These are phyloP conservation scores for Hemithea aestivaria DNA, from an alignment of 2,888 invertebrate species.

Conservation along the genomic window DNA sequence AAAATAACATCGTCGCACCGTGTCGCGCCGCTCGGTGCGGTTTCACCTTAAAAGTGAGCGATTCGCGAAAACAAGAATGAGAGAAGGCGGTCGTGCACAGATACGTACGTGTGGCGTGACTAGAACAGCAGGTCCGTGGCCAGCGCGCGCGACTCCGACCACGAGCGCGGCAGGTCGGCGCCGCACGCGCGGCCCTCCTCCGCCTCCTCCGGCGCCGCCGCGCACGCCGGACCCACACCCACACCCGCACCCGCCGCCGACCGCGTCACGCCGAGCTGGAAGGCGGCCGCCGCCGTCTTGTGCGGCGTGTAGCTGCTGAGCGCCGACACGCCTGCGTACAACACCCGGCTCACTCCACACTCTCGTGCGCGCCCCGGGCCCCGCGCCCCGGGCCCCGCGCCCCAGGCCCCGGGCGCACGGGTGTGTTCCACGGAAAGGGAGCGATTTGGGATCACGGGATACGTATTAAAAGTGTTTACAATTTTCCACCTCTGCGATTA, in stretches of 20 bases:
- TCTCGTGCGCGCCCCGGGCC: no score
- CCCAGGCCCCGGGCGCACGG: no score
- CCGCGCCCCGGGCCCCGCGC: no score
- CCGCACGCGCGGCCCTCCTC: constrained; percentile 50
- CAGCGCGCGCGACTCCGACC: constrained; percentile 62
- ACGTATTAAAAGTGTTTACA: no score
- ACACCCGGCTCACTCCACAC: constrained; percentile 7
- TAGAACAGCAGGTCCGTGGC: constrained; percentile 70
- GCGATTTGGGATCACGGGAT: no score
- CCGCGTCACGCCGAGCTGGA: constrained; percentile 89
- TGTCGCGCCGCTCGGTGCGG: no score
- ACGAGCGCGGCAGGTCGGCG: constrained; percentile 52
- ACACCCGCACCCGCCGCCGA: constrained; percentile 50
- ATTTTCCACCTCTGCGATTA: no score
- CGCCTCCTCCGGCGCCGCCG: constrained; percentile 22
- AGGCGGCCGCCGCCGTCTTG: constrained; percentile 84
- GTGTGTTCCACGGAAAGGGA: no score
- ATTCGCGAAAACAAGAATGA: no score
- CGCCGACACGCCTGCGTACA: constrained; percentile 82
- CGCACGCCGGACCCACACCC: constrained; percentile 25
- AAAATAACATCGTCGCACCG: no score
- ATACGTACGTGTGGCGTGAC: constrained; percentile 14
- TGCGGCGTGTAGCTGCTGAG: constrained; percentile 91
- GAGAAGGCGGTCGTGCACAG: no score
- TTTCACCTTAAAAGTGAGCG: no score